Conservation (phyloP, 2,113 vertebrate species). For the Orycteropus afer region DNA sequence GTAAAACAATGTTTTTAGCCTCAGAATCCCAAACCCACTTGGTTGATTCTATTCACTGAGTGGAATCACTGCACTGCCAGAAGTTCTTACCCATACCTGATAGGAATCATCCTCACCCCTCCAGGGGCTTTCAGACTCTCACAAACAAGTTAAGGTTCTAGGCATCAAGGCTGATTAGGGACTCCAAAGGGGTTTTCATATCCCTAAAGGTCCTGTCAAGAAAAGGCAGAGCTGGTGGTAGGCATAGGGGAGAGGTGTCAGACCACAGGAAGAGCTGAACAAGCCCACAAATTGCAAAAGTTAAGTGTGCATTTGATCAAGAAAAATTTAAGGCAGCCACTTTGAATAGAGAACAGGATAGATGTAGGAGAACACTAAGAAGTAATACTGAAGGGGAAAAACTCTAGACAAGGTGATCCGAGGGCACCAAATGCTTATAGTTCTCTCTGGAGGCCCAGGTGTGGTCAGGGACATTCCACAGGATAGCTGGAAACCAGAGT, state of each 20-base stretch:
- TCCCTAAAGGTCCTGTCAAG: not conserved
- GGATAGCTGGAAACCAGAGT: not conserved
- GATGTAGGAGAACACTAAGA: not conserved
- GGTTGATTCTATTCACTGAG: not conserved
- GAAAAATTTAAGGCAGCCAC: not conserved
- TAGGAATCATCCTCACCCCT: not conserved
- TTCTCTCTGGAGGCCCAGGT: not conserved
- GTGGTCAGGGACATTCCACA: not conserved
- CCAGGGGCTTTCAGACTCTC: not conserved
- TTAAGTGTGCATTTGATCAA: not conserved
- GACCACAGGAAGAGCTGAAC: not conserved
- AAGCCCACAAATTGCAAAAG: not conserved
- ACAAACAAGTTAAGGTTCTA: not conserved
- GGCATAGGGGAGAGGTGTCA: not conserved
- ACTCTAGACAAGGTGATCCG: rapidly evolving
- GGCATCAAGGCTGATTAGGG: not conserved
- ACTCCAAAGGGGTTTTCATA: not conserved
- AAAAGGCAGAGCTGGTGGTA: not conserved
- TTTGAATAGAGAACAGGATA: not conserved
- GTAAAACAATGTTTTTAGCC: not conserved
- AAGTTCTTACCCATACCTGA: not conserved
- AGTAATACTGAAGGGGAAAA: not conserved
- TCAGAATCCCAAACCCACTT: not conserved
- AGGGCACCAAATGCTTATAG: no score
- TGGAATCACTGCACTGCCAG: not conserved